A percentile compares a stretch with the other conserved stretches of the same genome.
Evolutionary conservation across 2,888 invertebrate species (phyloP).

Genomic region (Urechis unicinctus): DNA sequence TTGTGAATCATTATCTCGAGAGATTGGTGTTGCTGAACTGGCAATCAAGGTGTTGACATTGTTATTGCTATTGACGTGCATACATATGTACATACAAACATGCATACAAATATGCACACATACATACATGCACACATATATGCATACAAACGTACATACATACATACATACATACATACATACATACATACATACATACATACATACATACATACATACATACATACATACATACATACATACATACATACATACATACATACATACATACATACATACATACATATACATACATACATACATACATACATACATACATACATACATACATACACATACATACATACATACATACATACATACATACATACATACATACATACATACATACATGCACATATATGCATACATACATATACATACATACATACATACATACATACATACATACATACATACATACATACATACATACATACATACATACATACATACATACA

Average conservation of each 20-base stretch:
- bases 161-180: neutral
- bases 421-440: neutral
- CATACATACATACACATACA: neutral
- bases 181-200: neutral
- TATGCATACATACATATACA: neutral
- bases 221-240: neutral
- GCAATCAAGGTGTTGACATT: neutral
- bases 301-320: slow-evolving; percentile 2
- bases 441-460: neutral
- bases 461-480: too few relatives aligned
- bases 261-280: neutral
- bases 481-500: too few relatives aligned
- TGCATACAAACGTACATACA: too few relatives aligned
- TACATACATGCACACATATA: neutral
- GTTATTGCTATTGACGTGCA: neutral
- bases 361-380: neutral
- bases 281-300: neutral
- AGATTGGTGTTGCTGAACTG: too few relatives aligned
- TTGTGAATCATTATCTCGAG: too few relatives aligned
- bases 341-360: neutral
- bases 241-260: neutral
- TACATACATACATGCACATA: neutral
- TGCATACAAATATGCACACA: neutral
- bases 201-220: slow-evolving; percentile 3
- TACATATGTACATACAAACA: neutral